phyloP scores from a whole-genome alignment of 2,888 invertebrate species.

The Xestoiulus laeticollis region DNA sequence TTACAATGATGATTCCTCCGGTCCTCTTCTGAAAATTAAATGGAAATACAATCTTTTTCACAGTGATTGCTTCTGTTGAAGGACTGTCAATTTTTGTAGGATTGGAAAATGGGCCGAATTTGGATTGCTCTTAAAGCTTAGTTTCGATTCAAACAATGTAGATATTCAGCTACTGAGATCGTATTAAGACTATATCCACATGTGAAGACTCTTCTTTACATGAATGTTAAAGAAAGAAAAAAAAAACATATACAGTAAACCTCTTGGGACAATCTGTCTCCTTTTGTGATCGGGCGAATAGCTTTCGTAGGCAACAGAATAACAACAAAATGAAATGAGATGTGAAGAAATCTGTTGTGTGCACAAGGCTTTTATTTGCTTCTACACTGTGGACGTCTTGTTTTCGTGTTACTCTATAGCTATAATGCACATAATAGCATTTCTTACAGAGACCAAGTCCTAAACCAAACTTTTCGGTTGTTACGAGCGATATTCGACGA shows the following conservation, averaged over 20 bases:
- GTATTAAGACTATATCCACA: background rate
- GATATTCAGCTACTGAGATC: constrained; percentile 7
- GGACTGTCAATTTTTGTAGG: background rate
- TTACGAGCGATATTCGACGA: background rate
- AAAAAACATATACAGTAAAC: background rate
- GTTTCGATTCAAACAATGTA: constrained; percentile 3
- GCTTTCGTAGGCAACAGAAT: constrained; percentile 11
- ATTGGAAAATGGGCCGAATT: background rate
- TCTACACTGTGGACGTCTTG: background rate
- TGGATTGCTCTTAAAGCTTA: background rate
- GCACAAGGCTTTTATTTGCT: constrained; percentile 34
- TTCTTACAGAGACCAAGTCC: background rate
- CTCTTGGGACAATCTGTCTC: constrained; percentile 29
- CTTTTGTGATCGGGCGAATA: constrained; percentile 18
- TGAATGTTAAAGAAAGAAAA: background rate
- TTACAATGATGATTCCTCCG: background rate
- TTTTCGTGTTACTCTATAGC: background rate
- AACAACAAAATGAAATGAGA: constrained; percentile 37
- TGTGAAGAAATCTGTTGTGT: constrained; percentile 10
- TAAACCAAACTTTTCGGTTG: background rate
- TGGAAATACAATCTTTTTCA: background rate
- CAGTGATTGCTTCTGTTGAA: background rate
- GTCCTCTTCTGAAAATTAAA: background rate
- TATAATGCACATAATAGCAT: background rate
- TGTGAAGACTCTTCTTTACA: constrained; percentile 6